These are phyloP conservation scores for Enteromius paludinosus DNA, from an alignment of 2,797 vertebrate species.

Conservation along the genomic window DNA sequence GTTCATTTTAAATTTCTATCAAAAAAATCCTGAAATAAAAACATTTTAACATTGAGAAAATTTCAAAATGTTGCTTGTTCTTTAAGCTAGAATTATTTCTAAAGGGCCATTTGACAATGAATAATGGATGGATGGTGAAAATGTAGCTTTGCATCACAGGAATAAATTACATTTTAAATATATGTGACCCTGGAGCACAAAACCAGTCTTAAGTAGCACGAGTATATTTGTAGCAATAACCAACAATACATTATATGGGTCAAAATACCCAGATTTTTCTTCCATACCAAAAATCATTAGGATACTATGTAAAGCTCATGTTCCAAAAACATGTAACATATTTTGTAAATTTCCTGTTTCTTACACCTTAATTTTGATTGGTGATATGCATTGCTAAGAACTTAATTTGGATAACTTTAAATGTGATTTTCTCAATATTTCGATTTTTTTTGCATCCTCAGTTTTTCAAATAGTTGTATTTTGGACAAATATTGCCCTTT, in stretches of 20 bases:
- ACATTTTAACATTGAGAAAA: not conserved
- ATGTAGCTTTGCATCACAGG: not conserved
- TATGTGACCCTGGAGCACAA: not conserved
- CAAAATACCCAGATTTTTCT: not conserved
- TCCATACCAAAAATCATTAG: not conserved
- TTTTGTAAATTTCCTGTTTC: not conserved
- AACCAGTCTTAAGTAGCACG: not conserved
- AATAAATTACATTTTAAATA: not conserved
- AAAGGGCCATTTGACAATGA: not conserved
- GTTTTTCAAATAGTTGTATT: not conserved
- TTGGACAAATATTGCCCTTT: no score
- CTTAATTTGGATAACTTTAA: not conserved
- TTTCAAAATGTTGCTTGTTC: not conserved
- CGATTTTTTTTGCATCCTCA: not conserved
- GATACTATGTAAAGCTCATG: not conserved
- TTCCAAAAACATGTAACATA: not conserved
- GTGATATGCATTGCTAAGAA: not conserved
- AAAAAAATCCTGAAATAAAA: not conserved
- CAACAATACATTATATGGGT: no score
- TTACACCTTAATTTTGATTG: not conserved
- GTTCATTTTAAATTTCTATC: not conserved
- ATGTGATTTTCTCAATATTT: not conserved
- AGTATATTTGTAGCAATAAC: not conserved
- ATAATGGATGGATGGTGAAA: not conserved
- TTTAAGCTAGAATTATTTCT: not conserved